These are phyloP conservation scores for Drosophila seclusa DNA, from an alignment of 2,888 invertebrate genomes.

Conservation along the genomic window DNA sequence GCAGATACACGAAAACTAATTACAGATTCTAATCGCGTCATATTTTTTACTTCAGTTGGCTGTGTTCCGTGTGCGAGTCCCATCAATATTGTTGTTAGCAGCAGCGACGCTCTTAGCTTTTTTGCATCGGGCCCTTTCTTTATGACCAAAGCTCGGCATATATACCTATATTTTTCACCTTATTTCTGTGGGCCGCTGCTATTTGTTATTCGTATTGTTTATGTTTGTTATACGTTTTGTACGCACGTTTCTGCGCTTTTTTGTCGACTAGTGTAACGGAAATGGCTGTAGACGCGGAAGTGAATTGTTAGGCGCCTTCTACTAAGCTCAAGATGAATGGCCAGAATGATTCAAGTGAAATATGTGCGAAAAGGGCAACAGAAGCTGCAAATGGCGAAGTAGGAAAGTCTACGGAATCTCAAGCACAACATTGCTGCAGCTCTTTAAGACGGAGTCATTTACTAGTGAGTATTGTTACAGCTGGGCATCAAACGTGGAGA, in stretches of 20 bases:
- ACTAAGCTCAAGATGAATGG: constrained; percentile 50
- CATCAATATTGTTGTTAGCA: constrained; percentile 72
- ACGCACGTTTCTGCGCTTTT: constrained; percentile 39
- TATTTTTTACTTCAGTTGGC: constrained; percentile 62
- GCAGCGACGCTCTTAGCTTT: background rate
- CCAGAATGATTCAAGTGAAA: constrained; percentile 4
- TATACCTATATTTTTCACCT: constrained; percentile 47
- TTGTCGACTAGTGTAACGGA: constrained; percentile 73
- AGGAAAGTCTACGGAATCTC: constrained; percentile 25
- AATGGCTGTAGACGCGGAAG: constrained; percentile 78
- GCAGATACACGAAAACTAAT: constrained; percentile 82
- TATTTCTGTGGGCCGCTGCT: constrained; percentile 35
- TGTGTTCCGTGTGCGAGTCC: constrained; percentile 75
- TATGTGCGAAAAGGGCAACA: constrained; percentile 7
- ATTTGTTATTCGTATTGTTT: constrained; percentile 64
- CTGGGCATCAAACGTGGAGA: constrained; percentile 6
- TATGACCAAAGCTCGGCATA: constrained; percentile 10
- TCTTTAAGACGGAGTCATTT: constrained; percentile 13
- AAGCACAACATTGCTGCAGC: background rate
- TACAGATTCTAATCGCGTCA: constrained; percentile 83
- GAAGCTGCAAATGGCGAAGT: constrained; percentile 13
- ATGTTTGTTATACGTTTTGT: constrained; percentile 51
- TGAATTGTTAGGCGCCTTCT: constrained; percentile 77
- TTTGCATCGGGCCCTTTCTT: constrained; percentile 12
- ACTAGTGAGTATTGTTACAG: constrained; percentile 20